Conservation (phyloP, 1,140 invertebrate genomes). For the Pinna nobilis region DNA sequence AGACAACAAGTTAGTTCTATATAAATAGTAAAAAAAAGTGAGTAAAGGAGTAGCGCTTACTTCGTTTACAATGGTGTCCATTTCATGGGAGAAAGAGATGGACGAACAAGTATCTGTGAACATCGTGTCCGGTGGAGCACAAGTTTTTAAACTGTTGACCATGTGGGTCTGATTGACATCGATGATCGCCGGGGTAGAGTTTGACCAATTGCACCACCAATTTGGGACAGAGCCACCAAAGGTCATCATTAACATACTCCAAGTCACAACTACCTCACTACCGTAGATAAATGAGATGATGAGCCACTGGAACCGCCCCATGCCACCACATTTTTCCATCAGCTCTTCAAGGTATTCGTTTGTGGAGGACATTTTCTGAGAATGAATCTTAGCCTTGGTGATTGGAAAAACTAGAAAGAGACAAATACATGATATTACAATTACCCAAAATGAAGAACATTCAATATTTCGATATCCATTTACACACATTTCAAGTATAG, state of each 20-base stretch:
- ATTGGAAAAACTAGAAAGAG: no score
- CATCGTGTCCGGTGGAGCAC: background rate
- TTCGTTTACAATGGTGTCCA: constrained; percentile 25
- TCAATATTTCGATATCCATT: no score
- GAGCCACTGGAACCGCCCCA: constrained; percentile 34
- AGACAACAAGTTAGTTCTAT: background rate
- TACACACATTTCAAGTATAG: no score
- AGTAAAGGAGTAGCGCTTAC: background rate
- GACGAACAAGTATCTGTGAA: background rate
- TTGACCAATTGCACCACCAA: constrained; percentile 41
- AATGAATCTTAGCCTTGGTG: no score
- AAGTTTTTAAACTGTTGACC: background rate
- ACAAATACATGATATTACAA: no score
- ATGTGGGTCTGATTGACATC: background rate
- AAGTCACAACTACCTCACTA: constrained; percentile 2
- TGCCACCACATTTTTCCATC: constrained; percentile 36
- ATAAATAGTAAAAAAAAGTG: background rate
- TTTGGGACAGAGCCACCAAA: constrained; percentile 44
- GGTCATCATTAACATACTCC: constrained; percentile 50
- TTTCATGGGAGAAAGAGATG: constrained; percentile 2
- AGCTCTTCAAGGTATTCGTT: constrained; percentile 29
- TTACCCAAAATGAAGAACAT: no score
- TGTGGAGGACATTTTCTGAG: constrained; percentile 16
- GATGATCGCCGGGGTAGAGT: background rate
- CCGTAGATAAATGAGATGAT: constrained; percentile 18